phyloP scores from a whole-genome alignment of 2,888 invertebrate genomes.

The Chymomyza fuscimana region DNA sequence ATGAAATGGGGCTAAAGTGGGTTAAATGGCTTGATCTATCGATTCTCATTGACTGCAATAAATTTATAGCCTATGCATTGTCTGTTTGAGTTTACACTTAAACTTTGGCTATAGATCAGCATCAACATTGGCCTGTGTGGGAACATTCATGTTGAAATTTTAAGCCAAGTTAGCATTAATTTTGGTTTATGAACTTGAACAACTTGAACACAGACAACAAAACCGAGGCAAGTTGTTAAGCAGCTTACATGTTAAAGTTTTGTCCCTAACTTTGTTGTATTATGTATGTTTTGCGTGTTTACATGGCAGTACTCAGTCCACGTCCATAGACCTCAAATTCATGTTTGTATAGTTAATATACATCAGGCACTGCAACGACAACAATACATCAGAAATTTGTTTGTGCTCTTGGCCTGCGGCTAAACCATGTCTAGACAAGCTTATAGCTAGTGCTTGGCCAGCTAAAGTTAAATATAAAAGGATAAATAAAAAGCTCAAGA shows the following conservation, averaged over 20 bases:
- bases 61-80: slow-evolving; percentile 46
- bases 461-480: slow-evolving; percentile 9
- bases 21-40: slow-evolving; percentile 20
- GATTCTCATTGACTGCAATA: slow-evolving; percentile 35
- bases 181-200: slow-evolving; percentile 23
- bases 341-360: slow-evolving; percentile 42
- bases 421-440: slow-evolving; percentile 62
- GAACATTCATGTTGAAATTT: slow-evolving; percentile 33
- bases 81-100: slow-evolving; percentile 20
- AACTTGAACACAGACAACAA: not conserved
- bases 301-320: slow-evolving; percentile 54
- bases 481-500: slow-evolving; percentile 1
- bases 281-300: slow-evolving; percentile 39
- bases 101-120: slow-evolving; percentile 2
- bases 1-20: not conserved
- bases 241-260: slow-evolving; percentile 58
- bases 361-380: not conserved
- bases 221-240: slow-evolving; percentile 39
- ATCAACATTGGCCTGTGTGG: not conserved
- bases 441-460: slow-evolving; percentile 30
- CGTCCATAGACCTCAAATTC: slow-evolving; percentile 50
- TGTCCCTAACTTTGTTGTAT: slow-evolving; percentile 37
- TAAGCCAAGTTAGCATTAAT: slow-evolving; percentile 47
- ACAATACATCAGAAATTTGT: slow-evolving; percentile 62
- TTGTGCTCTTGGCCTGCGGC: slow-evolving; percentile 40